Evolutionary conservation across 2,888 invertebrate genomes (phyloP), one percentile per base, ranked within the genome.

Genomic region (Drosophila kambysellisi): DNA sequence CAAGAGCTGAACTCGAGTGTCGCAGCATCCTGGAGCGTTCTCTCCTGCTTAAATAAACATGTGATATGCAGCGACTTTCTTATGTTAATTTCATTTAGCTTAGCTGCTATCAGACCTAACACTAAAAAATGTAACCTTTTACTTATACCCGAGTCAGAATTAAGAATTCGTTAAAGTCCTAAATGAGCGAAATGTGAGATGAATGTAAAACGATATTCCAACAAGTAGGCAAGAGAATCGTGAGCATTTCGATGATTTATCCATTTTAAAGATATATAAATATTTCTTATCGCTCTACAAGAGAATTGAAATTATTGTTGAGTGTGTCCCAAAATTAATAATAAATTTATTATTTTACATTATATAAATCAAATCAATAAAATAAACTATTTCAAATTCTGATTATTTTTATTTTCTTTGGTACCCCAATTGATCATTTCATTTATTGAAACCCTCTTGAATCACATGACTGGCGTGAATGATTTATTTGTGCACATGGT

Each of bases 1-100:
- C 74, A 73, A 81, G 84, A 79, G 84, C 77, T 74, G 53, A 73
- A 60, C 67, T 70, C 64, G 61, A 72, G 82, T 82, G 88, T 76
- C 74, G 65, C 67, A 71, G 66, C 41, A 61, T 35, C 56, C 58
- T 9, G 32, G 39, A 65, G 65, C 65, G 56, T 68, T 63, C 30
- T 53, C 57, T 46, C 51, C 53, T 54, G 30, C 78, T 73, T 74
- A 71, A 80, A 50, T 66, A 69, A 63, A 68, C 77, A 70, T 61
- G 65, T 65, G 76, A 29, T 35, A 59, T 63, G 53, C 74, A 32
- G 39, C 53, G 65, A 62, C 67, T 76, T 59, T 37, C 41, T 66
- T 66, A 60, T 58, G 71, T 67, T 70, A 56, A 61, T 58, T 70
- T 83, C 63, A 68, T 75, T 79, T 60, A 70, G 63, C 60, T 61